phyloP scores from a whole-genome alignment of 2,113 vertebrate species.

The Pseudopodoces humilis region DNA sequence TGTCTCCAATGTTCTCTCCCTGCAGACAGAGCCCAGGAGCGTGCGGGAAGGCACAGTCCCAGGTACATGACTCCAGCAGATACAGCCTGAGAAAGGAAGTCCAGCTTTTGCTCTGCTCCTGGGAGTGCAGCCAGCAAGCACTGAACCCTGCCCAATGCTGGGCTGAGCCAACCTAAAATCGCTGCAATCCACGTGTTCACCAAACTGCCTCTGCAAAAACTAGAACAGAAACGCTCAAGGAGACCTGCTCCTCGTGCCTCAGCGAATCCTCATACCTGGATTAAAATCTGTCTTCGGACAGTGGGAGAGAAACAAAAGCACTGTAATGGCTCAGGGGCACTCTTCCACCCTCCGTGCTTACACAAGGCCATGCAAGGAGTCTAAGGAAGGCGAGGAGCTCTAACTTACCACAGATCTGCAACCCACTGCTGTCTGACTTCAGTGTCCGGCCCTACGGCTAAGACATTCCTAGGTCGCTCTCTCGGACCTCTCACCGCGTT shows the following conservation, averaged over 20 bases:
- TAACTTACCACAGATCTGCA: neutral
- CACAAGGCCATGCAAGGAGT: neutral
- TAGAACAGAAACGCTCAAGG: rapidly evolving
- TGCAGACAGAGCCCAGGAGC: neutral
- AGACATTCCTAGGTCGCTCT: rapidly evolving
- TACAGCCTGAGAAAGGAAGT: neutral
- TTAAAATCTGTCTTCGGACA: neutral
- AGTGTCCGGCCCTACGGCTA: rapidly evolving
- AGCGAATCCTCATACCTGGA: rapidly evolving
- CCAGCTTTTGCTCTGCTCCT: neutral
- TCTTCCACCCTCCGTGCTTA: neutral
- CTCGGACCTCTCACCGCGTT: neutral
- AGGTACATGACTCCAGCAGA: neutral
- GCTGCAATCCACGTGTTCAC: neutral
- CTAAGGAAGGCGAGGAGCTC: neutral
- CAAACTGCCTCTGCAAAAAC: neutral
- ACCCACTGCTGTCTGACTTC: neutral
- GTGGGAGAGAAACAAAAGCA: neutral
- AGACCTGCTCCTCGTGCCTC: neutral
- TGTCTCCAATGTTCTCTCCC: neutral
- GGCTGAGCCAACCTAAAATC: neutral
- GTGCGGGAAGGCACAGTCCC: neutral
- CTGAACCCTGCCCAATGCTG: neutral
- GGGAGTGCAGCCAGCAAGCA: neutral
- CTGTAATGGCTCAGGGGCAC: neutral